Conservation (phyloP, 2,888 invertebrate genomes). For the Trichacis sp. region DNA sequence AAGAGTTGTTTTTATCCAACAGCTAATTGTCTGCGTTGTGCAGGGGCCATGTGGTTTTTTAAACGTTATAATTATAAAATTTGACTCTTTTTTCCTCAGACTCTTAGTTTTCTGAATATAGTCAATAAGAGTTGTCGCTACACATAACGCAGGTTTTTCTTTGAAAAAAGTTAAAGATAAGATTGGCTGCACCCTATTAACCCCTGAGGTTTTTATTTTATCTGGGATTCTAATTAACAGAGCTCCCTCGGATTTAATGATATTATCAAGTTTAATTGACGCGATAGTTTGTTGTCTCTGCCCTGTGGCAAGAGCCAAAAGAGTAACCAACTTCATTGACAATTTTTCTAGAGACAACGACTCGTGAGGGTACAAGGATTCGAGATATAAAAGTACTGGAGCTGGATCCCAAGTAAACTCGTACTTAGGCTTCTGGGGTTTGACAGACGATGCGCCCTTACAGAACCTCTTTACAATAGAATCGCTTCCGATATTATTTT, state of each 20-base stretch:
- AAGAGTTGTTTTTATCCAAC: slow-evolving; percentile 10
- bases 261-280: slow-evolving; percentile 12
- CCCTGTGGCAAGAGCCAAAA: slow-evolving; percentile 34
- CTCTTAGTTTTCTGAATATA: slow-evolving; percentile 1
- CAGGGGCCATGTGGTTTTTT: slow-evolving; percentile 6
- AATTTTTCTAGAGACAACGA: neutral
- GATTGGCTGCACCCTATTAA: slow-evolving; percentile 4
- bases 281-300: slow-evolving; percentile 22
- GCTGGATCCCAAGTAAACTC: slow-evolving; percentile 49
- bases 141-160: slow-evolving; percentile 4
- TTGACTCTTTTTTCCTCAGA: neutral
- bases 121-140: neutral
- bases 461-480: slow-evolving; percentile 17
- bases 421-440: slow-evolving; percentile 40
- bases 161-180: slow-evolving; percentile 4
- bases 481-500: neutral
- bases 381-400: neutral
- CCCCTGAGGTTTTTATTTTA: slow-evolving; percentile 17
- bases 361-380: neutral
- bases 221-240: slow-evolving; percentile 17
- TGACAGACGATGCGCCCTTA: slow-evolving; percentile 15
- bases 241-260: neutral
- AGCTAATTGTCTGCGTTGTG: neutral
- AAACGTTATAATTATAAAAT: slow-evolving; percentile 8
- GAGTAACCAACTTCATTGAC: slow-evolving; percentile 1